Conservation (phyloP, 2,888 invertebrate species). For the Petrophora chlorosata region DNA sequence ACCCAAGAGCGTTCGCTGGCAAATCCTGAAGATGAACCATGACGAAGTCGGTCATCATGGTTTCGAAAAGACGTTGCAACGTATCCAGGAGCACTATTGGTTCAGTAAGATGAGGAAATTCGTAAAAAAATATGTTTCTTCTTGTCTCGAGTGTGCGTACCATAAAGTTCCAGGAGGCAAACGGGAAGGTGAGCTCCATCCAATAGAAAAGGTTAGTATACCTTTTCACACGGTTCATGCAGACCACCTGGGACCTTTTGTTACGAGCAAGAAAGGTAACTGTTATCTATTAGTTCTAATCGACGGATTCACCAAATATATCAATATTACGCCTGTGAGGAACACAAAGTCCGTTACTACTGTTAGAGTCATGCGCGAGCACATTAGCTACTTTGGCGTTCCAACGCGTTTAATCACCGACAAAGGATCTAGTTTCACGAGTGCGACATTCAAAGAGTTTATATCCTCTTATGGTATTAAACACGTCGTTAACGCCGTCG, state of each 20-base stretch:
- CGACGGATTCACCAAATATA: background rate
- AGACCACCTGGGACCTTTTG: background rate
- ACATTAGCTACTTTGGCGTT: conserved; percentile 10
- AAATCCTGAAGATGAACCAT: background rate
- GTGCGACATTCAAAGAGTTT: conserved; percentile 8
- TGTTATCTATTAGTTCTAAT: background rate
- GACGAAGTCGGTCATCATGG: background rate
- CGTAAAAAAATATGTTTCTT: background rate
- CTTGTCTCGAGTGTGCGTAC: background rate
- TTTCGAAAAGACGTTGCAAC: background rate
- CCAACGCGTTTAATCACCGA: conserved; percentile 19
- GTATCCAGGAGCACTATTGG: background rate
- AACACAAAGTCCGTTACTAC: background rate
- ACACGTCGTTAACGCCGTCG: conserved; percentile 21
- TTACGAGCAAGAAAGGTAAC: background rate
- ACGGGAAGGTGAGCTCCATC: background rate
- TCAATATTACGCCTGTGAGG: background rate
- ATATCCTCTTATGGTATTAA: conserved; percentile 10
- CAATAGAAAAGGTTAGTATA: background rate
- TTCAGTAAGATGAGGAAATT: background rate
- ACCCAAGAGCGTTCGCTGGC: background rate
- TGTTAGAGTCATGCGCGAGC: background rate
- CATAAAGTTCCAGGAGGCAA: background rate
- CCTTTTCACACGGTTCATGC: background rate
- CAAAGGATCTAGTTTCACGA: conserved; percentile 16